Conservation (phyloP, 2,797 vertebrate species). For the Melanogrammus aeglefinus region DNA sequence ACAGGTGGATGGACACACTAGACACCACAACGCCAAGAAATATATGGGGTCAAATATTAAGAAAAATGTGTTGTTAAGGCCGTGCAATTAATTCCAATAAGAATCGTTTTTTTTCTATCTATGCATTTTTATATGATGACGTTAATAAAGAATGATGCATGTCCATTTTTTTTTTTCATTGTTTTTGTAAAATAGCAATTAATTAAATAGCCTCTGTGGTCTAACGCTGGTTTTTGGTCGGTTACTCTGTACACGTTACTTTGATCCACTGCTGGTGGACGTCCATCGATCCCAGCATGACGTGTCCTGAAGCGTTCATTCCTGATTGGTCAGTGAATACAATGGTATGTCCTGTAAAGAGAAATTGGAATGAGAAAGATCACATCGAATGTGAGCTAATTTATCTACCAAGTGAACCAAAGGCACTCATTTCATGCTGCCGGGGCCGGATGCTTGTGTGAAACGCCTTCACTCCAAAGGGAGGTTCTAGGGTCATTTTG, state of each 20-base stretch:
- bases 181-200: not conserved
- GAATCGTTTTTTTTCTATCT: not conserved
- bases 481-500: not conserved
- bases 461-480: not conserved
- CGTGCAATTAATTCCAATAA: not conserved
- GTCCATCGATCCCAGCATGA: slow-evolving; percentile 94
- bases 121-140: not conserved
- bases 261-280: slow-evolving; percentile 96
- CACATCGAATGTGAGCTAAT: not conserved
- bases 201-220: not conserved
- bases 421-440: not conserved
- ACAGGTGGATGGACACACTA: slow-evolving; percentile 6
- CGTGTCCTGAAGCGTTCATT: slow-evolving; percentile 86
- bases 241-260: slow-evolving; percentile 67
- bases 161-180: not conserved
- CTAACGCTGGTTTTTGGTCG: too few relatives aligned
- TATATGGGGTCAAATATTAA: not conserved
- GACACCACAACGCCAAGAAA: not conserved
- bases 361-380: not conserved
- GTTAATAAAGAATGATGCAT: not conserved
- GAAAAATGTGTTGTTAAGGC: not conserved
- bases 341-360: slow-evolving; percentile 78
- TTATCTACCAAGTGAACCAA: not conserved
- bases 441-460: not conserved
- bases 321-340: slow-evolving; percentile 91